Evolutionary conservation across 2,113 vertebrate species (phyloP).

Genomic region (Aspiorhynchus laticeps): DNA sequence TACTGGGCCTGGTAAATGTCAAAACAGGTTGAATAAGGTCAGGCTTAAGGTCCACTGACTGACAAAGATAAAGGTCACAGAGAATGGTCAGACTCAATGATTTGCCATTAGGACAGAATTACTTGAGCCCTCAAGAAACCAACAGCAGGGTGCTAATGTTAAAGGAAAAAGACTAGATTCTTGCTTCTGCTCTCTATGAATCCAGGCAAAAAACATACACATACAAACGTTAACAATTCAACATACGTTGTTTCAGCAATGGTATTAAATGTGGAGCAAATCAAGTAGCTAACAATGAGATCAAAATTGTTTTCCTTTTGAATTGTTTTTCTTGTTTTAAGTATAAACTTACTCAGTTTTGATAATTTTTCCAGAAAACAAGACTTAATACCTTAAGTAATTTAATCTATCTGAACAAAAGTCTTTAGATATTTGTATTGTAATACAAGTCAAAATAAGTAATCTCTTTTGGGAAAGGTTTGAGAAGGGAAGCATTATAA

Average conservation of each 20-base stretch:
- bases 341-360: no score
- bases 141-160: not conserved
- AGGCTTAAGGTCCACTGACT: slow-evolving; percentile 23
- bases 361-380: no score
- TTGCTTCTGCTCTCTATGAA: not conserved
- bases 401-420: no score
- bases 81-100: slow-evolving; percentile 30
- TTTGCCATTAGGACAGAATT: slow-evolving; percentile 28
- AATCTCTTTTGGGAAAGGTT: not conserved
- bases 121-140: not conserved
- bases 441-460: no score
- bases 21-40: slow-evolving; percentile 28
- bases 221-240: not conserved
- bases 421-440: not conserved
- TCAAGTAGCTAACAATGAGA: no score
- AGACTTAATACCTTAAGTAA: no score
- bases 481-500: not conserved
- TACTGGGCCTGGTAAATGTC: slow-evolving; percentile 29
- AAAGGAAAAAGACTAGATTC: not conserved
- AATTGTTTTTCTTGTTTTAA: no score
- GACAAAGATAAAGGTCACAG: slow-evolving; percentile 22
- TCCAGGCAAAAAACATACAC: not conserved
- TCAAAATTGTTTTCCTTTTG: no score
- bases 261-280: not conserved
- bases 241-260: not conserved